Percentiles rank a stretch among this genome's conserved stretches.
Conservation (phyloP, 2,113 vertebrate genomes). For the Propithecus coquereli region DNA sequence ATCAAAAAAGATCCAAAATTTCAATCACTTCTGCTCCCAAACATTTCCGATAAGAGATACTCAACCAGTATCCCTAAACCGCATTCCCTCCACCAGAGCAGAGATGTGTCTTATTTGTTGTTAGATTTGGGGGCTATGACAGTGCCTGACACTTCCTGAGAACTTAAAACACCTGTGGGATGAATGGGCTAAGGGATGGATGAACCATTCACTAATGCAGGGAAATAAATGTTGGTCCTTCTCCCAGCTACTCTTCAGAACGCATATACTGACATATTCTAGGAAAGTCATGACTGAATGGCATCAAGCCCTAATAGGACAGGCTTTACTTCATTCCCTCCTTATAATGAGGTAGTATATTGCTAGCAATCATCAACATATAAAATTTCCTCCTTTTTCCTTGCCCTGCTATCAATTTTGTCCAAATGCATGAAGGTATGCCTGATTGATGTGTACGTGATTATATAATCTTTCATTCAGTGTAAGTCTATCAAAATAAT, state of each 20-base stretch:
- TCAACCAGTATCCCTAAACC: neutral
- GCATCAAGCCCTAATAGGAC: neutral
- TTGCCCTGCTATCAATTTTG: neutral
- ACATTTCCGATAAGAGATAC: neutral
- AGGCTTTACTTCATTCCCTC: neutral
- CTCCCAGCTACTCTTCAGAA: neutral
- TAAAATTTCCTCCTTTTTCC: neutral
- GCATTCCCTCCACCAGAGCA: neutral
- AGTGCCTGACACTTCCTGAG: neutral
- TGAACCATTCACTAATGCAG: neutral
- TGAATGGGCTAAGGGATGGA: neutral
- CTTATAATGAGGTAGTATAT: neutral
- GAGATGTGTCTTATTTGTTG: neutral
- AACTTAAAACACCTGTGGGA: neutral
- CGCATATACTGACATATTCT: neutral
- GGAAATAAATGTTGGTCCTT: neutral
- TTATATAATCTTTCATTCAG: neutral
- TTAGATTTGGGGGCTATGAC: neutral
- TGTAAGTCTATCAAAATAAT: neutral
- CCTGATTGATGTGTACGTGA: neutral
- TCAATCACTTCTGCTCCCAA: neutral
- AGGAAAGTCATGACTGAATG: neutral
- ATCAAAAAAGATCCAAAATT: neutral
- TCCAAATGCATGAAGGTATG: neutral
- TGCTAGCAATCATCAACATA: neutral